A percentile compares a stretch with the other conserved stretches of the same genome.
Conservation (phyloP, 2,797 vertebrate species). For the Chromobotia macracanthus region DNA sequence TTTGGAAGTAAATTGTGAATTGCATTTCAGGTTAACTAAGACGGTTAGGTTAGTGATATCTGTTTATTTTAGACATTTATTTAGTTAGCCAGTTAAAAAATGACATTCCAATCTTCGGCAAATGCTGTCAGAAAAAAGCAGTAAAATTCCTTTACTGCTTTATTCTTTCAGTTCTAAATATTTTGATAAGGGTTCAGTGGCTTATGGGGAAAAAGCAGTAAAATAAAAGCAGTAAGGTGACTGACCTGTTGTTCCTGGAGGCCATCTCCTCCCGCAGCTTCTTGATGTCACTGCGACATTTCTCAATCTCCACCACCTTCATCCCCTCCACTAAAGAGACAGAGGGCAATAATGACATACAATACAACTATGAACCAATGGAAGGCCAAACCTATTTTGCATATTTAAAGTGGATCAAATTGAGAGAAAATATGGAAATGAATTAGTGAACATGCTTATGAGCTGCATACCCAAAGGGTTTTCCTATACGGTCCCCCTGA, state of each 20-base stretch:
- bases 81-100: neutral
- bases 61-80: neutral
- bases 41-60: neutral
- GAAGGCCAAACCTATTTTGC: slow-evolving; percentile 1
- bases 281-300: slow-evolving; percentile 93
- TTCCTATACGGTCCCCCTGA: neutral
- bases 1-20: neutral
- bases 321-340: slow-evolving; percentile 86
- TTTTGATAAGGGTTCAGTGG: slow-evolving; percentile 10
- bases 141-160: neutral
- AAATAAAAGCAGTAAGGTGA: neutral
- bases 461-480: neutral
- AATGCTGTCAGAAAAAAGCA: too few species aligned
- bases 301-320: slow-evolving; percentile 95
- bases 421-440: neutral
- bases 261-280: slow-evolving; percentile 92
- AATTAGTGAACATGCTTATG: slow-evolving; percentile 13
- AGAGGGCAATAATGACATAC: neutral
- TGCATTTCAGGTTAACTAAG: neutral
- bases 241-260: slow-evolving; percentile 79
- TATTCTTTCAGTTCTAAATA: neutral
- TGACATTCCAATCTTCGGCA: too few species aligned
- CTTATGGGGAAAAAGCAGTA: neutral
- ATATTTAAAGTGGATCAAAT: slow-evolving; percentile 20
- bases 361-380: neutral